Evolutionary conservation across 2,113 vertebrate species (phyloP), one percentile per base, ranked within the genome.

Genomic region (Xiphorhynchus elegans): DNA sequence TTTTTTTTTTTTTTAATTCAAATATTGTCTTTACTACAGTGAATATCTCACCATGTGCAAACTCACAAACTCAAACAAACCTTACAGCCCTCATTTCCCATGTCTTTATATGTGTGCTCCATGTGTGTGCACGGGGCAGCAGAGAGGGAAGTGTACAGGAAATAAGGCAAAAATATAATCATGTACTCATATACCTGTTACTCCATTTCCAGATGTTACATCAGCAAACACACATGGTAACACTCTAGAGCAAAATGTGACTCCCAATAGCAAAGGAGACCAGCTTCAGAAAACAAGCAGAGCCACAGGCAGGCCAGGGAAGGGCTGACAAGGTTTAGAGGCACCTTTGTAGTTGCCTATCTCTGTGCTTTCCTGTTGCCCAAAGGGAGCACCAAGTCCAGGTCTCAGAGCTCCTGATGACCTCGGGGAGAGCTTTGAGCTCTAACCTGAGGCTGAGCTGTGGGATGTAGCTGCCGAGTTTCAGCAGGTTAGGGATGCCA

Each of bases 71-170:
- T 62, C 59, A 18, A 39, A 62, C 37, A 63, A 63, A 55, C 21
- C 24, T 64, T 49, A 42, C 47, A 82, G 19, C 60, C 16, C 18
- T 52, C 39, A n/a, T 66, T 56, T 33, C 72, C 46, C 19, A 46
- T 0, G 0, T 47, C 68, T 67, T 81, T 24, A 33, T 4, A 3
- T 35, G 12, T 17, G 7, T 5, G 23, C 4, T 12, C 25, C 0
- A 0, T 39, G 8, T 56, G 24, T 2, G 11, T 2, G 8, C 67
- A 59, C 13, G 63, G 50, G 47, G 62, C 87, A 62, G 28, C 0
- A 1, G 0, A 26, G 29, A 87, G 50, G 44, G 40, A 76, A 59
- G 25, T 3, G 18, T 4, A 2, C 12, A 37, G 59, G 52, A 83
- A 53, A 70, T 3, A 67, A 44, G 31, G 40, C 49, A 68, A 66